These are phyloP conservation scores for Ceyx margarethae DNA, from an alignment of 2,113 vertebrate genomes.

Conservation along the genomic window DNA sequence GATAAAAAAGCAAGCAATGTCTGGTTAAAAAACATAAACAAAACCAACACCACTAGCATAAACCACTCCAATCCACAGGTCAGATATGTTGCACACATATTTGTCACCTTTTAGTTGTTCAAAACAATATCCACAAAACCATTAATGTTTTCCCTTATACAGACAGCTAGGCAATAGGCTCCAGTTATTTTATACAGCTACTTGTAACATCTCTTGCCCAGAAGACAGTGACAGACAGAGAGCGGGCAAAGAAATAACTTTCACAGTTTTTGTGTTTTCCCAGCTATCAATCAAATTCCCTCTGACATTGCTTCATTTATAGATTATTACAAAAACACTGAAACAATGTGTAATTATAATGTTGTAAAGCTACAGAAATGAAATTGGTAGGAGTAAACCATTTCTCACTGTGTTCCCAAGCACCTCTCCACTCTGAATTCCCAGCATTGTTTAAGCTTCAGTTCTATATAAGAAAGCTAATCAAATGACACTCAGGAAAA, in stretches of 20 bases:
- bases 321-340: conserved; percentile 75
- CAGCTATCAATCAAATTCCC: conserved; percentile 73
- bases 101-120: not conserved
- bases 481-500: conserved; percentile 78
- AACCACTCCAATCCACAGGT: not conserved
- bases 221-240: conserved; percentile 37
- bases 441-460: conserved; percentile 75
- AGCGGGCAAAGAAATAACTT: conserved; percentile 65
- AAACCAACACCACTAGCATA: not conserved
- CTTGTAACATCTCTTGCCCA: conserved; percentile 34
- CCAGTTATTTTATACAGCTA: conserved; percentile 17
- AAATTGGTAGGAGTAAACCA: conserved; percentile 74
- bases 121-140: not conserved
- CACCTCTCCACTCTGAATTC: conserved; percentile 65
- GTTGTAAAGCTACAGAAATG: conserved; percentile 70
- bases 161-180: not conserved
- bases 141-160: not conserved
- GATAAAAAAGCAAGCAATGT: not conserved
- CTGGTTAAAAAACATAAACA: not conserved
- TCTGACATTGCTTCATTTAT: conserved; percentile 75
- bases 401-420: conserved; percentile 72
- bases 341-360: conserved; percentile 74
- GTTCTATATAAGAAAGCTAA: conserved; percentile 77
- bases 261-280: conserved; percentile 31
- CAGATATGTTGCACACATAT: not conserved